Conservation (phyloP, 2,888 invertebrate genomes). For the Acrocyrtus sp. region DNA sequence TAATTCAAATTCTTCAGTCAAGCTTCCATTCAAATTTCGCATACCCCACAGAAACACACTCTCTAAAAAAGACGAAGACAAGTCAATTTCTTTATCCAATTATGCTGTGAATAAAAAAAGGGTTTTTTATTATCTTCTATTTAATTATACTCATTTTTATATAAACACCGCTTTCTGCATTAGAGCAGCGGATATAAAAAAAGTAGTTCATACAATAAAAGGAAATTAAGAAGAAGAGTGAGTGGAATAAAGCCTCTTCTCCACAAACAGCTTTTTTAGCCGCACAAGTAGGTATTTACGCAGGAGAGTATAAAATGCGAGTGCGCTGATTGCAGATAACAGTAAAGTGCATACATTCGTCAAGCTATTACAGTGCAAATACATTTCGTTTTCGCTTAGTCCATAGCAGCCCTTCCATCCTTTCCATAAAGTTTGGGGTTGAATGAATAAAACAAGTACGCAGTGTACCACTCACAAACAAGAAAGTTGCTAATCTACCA, state of each 20-base stretch:
- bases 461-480: background rate
- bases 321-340: background rate
- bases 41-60: no score
- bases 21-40: background rate
- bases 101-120: no score
- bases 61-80: no score
- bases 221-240: background rate
- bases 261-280: no score
- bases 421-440: background rate
- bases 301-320: no score
- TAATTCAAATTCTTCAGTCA: no score
- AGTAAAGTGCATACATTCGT: background rate
- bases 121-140: background rate
- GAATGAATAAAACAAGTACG: background rate
- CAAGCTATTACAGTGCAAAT: background rate
- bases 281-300: no score
- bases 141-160: background rate
- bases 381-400: background rate
- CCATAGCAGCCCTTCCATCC: background rate
- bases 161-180: background rate
- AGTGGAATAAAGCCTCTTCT: background rate
- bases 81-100: no score
- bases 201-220: background rate
- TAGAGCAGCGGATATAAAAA: background rate
- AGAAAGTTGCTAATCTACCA: no score